A percentile compares a stretch with the other conserved stretches of the same genome.
Conservation (phyloP, 1,140 invertebrate genomes). For the Cydia splendana region DNA sequence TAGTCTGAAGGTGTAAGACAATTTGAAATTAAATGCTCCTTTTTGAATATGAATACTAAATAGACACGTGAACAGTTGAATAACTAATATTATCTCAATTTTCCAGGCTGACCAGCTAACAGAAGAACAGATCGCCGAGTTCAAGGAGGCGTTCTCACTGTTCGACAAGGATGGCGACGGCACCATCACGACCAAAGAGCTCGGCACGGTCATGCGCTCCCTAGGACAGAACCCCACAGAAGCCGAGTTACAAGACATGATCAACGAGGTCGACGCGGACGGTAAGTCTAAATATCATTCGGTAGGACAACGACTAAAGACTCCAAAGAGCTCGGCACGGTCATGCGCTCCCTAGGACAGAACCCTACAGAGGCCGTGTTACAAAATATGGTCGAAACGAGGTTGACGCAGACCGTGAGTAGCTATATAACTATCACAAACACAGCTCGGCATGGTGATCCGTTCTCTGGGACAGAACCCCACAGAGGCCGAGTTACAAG, state of each 20-base stretch:
- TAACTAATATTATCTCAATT: constrained; percentile 9
- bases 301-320: no score
- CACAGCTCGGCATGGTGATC: constrained; percentile 94
- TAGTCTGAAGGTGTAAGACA: no score
- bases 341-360: constrained; percentile 99
- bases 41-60: no score
- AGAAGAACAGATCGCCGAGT: constrained; percentile 99
- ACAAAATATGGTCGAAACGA: constrained; percentile 99
- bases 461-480: constrained; percentile 43
- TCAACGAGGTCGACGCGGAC: constrained; percentile 99
- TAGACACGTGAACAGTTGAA: no score
- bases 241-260: constrained; percentile 99
- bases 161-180: constrained; percentile 99
- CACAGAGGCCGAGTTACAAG: no score
- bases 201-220: constrained; percentile 99
- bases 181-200: constrained; percentile 99
- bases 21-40: no score
- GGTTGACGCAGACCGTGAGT: constrained; percentile 98
- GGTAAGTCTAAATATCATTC: constrained; percentile 83
- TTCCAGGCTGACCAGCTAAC: constrained; percentile 97
- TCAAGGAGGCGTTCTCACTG: constrained; percentile 99
- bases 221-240: constrained; percentile 99
- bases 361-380: constrained; percentile 98
- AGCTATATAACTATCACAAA: neutral
- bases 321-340: constrained; percentile 87